phyloP scores from a whole-genome alignment of 2,888 invertebrate genomes.

The Gibbula magus region DNA sequence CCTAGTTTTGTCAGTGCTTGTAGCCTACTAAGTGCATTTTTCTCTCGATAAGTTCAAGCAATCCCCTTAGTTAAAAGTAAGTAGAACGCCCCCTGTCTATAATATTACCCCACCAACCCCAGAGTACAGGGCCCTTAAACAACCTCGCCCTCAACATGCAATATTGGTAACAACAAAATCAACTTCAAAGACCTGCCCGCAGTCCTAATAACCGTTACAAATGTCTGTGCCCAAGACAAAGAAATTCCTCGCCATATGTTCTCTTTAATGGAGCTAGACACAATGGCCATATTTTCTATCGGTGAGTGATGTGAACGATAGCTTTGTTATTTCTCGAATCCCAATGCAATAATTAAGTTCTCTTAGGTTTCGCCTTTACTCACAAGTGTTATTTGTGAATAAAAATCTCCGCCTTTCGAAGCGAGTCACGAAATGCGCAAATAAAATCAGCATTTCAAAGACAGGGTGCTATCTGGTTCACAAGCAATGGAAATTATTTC shows the following conservation, averaged over 20 bases:
- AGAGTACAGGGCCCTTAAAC: too few relatives aligned
- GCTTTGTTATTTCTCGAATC: not conserved
- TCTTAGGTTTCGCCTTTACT: not conserved
- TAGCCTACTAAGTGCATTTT: too few relatives aligned
- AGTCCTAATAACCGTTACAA: too few relatives aligned
- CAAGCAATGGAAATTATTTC: not conserved
- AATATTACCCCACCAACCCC: too few relatives aligned
- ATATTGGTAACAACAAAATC: too few relatives aligned
- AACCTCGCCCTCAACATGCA: too few relatives aligned
- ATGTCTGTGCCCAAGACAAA: not conserved
- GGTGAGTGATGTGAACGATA: not conserved
- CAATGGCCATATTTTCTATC: not conserved
- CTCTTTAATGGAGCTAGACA: not conserved
- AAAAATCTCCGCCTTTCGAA: not conserved
- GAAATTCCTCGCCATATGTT: not conserved
- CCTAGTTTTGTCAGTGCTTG: too few relatives aligned
- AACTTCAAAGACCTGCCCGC: too few relatives aligned
- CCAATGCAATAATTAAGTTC: not conserved
- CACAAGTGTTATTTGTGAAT: slow-evolving; percentile 5
- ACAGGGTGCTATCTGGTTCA: not conserved
- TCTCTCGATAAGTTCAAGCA: too few relatives aligned
- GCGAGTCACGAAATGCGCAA: not conserved
- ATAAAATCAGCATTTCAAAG: slow-evolving; percentile 4
- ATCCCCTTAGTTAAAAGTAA: too few relatives aligned
- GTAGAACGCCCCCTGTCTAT: too few relatives aligned